Evolutionary conservation across 2,797 vertebrate genomes (phyloP).

Genomic region (Myotis vivesi): DNA sequence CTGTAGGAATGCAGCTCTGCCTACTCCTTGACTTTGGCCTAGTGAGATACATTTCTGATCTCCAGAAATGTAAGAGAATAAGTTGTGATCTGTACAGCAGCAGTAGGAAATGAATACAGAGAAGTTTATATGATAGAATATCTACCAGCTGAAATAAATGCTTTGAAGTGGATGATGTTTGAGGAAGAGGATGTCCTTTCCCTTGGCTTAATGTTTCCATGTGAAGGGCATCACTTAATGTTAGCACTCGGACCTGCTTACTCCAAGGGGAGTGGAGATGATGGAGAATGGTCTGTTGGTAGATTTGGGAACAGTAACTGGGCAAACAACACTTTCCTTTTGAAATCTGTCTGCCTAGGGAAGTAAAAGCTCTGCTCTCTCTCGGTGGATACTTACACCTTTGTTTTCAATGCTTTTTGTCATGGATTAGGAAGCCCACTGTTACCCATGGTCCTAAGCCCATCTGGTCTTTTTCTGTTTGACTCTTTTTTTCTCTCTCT

Average conservation of each 20-base stretch:
- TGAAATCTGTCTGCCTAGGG: neutral
- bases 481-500: neutral
- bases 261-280: neutral
- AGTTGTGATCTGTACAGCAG: neutral
- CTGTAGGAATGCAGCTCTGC: neutral
- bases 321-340: neutral
- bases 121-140: neutral
- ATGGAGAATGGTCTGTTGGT: neutral
- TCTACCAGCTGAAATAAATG: neutral
- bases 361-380: neutral
- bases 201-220: neutral
- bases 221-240: neutral
- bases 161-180: neutral
- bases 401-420: neutral
- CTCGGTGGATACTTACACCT: neutral
- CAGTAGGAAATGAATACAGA: neutral
- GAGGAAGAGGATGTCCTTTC: neutral
- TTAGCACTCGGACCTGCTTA: neutral
- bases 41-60: neutral
- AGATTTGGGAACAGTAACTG: neutral
- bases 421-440: neutral
- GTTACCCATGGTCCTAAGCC: neutral
- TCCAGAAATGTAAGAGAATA: neutral
- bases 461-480: neutral
- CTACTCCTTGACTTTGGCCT: neutral